Conservation (phyloP, 2,797 vertebrate species). For the Gymnocypris eckloni region DNA sequence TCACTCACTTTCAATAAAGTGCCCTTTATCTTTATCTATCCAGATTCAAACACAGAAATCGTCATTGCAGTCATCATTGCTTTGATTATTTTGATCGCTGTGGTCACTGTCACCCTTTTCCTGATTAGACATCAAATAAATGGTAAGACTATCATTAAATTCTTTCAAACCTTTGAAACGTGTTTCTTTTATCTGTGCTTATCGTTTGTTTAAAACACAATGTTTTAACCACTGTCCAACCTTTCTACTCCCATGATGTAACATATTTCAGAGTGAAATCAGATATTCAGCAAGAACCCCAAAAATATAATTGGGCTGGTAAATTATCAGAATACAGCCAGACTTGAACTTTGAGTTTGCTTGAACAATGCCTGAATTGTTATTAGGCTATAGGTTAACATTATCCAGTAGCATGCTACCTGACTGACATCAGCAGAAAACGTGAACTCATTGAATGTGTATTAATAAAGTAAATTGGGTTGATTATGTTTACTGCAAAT, state of each 20-base stretch:
- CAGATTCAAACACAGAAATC: neutral
- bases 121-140: neutral
- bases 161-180: neutral
- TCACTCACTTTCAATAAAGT: neutral
- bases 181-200: neutral
- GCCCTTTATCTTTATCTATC: neutral
- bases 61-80: neutral
- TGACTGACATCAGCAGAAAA: neutral
- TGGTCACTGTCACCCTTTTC: neutral
- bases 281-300: neutral
- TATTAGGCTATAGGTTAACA: neutral
- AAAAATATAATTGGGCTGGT: neutral
- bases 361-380: neutral
- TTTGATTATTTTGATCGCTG: no score
- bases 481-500: neutral
- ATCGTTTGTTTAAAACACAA: neutral
- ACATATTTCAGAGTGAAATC: neutral
- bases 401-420: neutral
- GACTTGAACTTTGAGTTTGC: neutral
- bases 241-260: neutral
- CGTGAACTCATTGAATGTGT: neutral
- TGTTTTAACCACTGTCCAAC: neutral
- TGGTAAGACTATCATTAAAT: neutral
- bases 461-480: neutral
- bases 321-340: neutral